These are phyloP conservation scores for Sakesphorus luctuosus DNA, from an alignment of 2,113 vertebrate species.

Conservation along the genomic window DNA sequence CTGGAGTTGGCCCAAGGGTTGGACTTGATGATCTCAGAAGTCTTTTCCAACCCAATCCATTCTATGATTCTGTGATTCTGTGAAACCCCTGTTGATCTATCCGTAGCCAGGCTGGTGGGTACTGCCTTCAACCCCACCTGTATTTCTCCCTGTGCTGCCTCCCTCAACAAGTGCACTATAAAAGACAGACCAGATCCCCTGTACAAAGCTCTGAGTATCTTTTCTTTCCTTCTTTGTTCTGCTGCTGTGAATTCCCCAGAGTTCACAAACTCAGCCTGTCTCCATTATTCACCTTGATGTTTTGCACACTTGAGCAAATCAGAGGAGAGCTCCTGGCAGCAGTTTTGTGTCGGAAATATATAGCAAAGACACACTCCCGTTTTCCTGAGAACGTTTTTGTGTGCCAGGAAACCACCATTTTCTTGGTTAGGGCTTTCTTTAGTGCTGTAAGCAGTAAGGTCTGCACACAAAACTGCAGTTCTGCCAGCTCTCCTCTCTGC, in stretches of 20 bases:
- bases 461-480: not conserved
- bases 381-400: not conserved
- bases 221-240: not conserved
- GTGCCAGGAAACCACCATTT: conserved; percentile 19
- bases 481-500: not conserved
- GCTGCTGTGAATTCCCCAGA: not conserved
- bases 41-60: too few species aligned
- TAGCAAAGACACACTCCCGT: not conserved
- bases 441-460: not conserved
- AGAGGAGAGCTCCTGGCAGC: conserved; percentile 19
- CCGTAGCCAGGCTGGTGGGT: not conserved
- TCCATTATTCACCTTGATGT: conserved; percentile 39
- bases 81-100: not conserved
- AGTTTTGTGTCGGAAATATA: not conserved
- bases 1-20: too few species aligned
- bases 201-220: not conserved
- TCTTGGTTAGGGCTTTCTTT: not conserved
- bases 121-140: not conserved
- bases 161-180: not conserved
- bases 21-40: too few species aligned
- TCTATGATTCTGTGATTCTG: too few species aligned
- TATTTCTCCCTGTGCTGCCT: not conserved
- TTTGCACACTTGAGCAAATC: conserved; percentile 16
- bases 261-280: not conserved
- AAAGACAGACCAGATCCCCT: not conserved